phyloP scores from a whole-genome alignment of 2,113 vertebrate genomes.

The Phalacrocorax brasilianus region DNA sequence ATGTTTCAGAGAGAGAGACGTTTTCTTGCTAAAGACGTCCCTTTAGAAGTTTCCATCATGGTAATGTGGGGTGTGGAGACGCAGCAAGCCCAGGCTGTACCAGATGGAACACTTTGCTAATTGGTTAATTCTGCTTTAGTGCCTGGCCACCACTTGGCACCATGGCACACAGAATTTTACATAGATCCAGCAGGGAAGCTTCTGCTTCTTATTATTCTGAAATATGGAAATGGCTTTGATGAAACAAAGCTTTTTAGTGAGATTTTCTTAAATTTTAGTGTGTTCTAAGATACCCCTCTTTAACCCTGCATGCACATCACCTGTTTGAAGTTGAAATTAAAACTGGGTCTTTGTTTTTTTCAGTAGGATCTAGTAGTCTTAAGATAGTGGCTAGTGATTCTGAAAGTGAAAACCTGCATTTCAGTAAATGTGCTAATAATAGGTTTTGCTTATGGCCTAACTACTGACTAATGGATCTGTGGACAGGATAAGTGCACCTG shows the following conservation, averaged over 20 bases:
- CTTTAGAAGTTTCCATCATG: slow-evolving; percentile 1
- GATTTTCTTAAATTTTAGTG: not conserved
- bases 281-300: not conserved
- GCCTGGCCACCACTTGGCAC: slow-evolving; percentile 14
- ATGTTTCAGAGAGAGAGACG: not conserved
- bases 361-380: not conserved
- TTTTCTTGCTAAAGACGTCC: slow-evolving; percentile 17
- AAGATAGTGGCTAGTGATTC: not conserved
- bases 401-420: slow-evolving; percentile 11
- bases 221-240: slow-evolving; percentile 10
- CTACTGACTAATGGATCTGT: slow-evolving; percentile 22
- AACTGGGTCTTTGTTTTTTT: not conserved
- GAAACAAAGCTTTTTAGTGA: not conserved
- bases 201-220: slow-evolving; percentile 19
- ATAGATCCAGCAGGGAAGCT: slow-evolving; percentile 1
- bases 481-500: not conserved
- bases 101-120: slow-evolving; percentile 26
- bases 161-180: not conserved
- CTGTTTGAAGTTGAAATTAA: not conserved
- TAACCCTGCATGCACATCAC: not conserved
- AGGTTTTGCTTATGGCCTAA: slow-evolving; percentile 17
- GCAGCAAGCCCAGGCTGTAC: not conserved
- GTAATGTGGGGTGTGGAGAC: not conserved
- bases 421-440: slow-evolving; percentile 23
- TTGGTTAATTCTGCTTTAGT: slow-evolving; percentile 49